These are phyloP conservation scores for Lymantria dispar DNA, from an alignment of 2,888 invertebrate genomes.

Conservation along the genomic window DNA sequence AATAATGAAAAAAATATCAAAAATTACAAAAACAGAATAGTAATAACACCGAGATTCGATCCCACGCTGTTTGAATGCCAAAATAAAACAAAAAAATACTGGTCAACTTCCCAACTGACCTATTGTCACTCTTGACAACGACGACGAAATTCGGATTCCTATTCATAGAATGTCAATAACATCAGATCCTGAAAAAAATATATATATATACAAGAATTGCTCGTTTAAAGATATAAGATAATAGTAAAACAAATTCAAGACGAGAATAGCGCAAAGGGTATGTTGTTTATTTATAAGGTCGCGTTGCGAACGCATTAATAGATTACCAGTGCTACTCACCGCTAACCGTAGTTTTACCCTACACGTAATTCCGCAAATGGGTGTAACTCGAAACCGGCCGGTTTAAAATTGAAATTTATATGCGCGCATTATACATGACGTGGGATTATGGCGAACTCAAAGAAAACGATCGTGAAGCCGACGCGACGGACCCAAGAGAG, in stretches of 20 bases:
- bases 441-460: constrained; percentile 51
- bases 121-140: too few relatives aligned
- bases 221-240: not conserved
- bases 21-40: too few relatives aligned
- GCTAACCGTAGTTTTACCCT: constrained; percentile 14
- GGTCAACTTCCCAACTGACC: too few relatives aligned
- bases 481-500: constrained; percentile 31
- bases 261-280: constrained; percentile 32
- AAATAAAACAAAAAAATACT: too few relatives aligned
- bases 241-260: constrained; percentile 13
- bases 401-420: constrained; percentile 82
- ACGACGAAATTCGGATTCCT: too few relatives aligned
- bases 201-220: too few relatives aligned
- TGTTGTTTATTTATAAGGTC: constrained; percentile 56
- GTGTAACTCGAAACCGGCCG: constrained; percentile 70
- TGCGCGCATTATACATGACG: constrained; percentile 77
- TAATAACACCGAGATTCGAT: too few relatives aligned
- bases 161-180: too few relatives aligned
- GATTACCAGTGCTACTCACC: constrained; percentile 41
- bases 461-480: constrained; percentile 33
- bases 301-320: constrained; percentile 60
- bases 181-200: too few relatives aligned
- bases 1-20: too few relatives aligned
- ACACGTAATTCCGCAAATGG: constrained; percentile 75
- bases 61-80: too few relatives aligned